Percentiles rank a stretch among this genome's conserved stretches.
Evolutionary conservation across 2,888 invertebrate genomes (phyloP).

Genomic region (Sphaeridia pumilis): DNA sequence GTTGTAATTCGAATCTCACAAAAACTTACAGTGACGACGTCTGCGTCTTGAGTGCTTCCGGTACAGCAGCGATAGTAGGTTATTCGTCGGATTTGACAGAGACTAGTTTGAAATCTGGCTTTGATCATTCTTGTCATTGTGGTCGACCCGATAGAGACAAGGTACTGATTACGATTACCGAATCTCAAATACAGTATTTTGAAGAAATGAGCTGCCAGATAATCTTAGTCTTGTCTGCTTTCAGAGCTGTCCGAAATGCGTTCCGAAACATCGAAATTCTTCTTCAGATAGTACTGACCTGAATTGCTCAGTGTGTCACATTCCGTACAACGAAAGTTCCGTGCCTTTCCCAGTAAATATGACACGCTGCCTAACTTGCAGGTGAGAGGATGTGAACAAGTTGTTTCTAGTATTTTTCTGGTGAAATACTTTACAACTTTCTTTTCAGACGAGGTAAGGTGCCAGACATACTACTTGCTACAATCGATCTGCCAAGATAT

Average conservation of each 20-base stretch:
- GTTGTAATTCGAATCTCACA: not conserved
- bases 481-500: slow-evolving; percentile 69
- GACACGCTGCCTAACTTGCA: slow-evolving; percentile 59
- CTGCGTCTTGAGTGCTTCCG: slow-evolving; percentile 82
- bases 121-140: not conserved
- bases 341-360: slow-evolving; percentile 63
- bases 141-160: not conserved
- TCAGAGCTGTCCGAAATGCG: slow-evolving; percentile 11
- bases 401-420: not conserved
- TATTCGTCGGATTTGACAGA: slow-evolving; percentile 33
- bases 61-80: slow-evolving; percentile 71
- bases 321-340: slow-evolving; percentile 65
- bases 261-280: slow-evolving; percentile 1
- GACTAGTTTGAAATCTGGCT: not conserved
- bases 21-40: slow-evolving; percentile 84
- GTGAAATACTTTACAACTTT: not conserved
- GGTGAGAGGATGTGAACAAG: slow-evolving; percentile 41
- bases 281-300: slow-evolving; percentile 7
- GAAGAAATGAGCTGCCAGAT: not conserved
- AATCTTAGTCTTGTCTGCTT: not conserved
- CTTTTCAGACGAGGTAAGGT: slow-evolving; percentile 62
- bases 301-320: slow-evolving; percentile 55
- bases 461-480: slow-evolving; percentile 79
- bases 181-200: not conserved
- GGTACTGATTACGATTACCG: not conserved